A percentile compares a stretch with the other conserved stretches of the same genome.
phyloP scores from a whole-genome alignment of 2,113 vertebrate genomes.

The Falcunculus frontatus region DNA sequence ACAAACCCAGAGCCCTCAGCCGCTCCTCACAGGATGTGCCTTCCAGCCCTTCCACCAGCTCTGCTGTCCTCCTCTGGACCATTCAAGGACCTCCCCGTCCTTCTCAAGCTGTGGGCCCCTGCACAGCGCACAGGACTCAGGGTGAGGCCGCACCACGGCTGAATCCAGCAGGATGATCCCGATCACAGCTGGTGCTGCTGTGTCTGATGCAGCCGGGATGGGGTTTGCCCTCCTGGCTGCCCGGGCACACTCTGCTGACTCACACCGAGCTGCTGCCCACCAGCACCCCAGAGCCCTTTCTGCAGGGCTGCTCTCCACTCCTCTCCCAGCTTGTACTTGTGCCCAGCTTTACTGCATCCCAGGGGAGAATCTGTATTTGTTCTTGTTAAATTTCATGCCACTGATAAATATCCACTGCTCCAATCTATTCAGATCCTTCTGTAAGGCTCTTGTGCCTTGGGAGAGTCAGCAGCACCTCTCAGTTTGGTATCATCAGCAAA shows the following conservation, averaged over 20 bases:
- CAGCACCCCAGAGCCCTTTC: background rate
- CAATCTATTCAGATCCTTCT: background rate
- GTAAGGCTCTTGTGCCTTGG: rapidly evolving
- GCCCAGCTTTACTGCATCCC: too few relatives aligned
- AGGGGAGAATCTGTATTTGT: background rate
- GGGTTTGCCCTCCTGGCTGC: background rate
- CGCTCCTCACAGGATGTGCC: background rate
- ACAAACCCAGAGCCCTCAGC: background rate
- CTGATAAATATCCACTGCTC: rapidly evolving
- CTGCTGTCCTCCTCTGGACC: background rate
- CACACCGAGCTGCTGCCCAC: background rate
- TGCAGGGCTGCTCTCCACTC: background rate
- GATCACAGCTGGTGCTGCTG: background rate
- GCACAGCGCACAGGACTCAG: background rate
- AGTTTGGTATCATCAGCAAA: too few relatives aligned
- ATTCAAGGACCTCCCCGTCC: background rate
- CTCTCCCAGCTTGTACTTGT: background rate
- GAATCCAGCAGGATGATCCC: background rate
- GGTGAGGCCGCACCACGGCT: rapidly evolving
- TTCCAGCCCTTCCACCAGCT: background rate
- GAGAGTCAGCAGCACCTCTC: background rate
- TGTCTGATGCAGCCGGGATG: background rate
- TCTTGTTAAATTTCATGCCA: background rate
- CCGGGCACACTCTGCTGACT: background rate
- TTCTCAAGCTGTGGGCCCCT: background rate